Base-by-base conservation (phyloP, 2,888 invertebrate genomes). In the Molanna angustata region DNA sequence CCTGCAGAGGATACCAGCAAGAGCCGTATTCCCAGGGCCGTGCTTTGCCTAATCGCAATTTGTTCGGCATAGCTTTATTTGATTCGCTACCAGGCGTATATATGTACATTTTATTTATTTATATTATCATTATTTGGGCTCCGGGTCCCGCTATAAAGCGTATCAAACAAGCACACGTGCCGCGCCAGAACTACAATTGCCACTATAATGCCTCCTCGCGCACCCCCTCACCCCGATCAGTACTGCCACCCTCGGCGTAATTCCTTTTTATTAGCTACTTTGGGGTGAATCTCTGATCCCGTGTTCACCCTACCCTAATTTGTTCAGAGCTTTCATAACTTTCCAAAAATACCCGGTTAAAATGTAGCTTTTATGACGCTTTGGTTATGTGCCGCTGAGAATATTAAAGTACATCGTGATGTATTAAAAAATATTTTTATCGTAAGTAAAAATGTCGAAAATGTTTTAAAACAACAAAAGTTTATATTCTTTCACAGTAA, bases 211-310 rank as follows among this genome's bases (percentile, higher is more conserved):
- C 11, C 6, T 27, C 6, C 27, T 27, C 6, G 27, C 27, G 27
- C 27, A 7, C 27, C n/a, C n/a, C n/a, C n/a, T n/a, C n/a, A n/a
- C n/a, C n/a, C n/a, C n/a, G 4, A 27, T 27, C 6, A 4, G 11
- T 3, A n/a, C 41, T 18, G 17, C 14, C 50, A 33, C 55, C 42
- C 50, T 40, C 19, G n/a, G 31, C 37, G 47, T 48, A 50, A 48
- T 55, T 51, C 50, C 40, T 50, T 58, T 58, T 58, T 52, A 55
- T 55, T 55, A 52, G 43, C 52, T 48, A 47, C 47, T 52, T 56
- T 46, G 35, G 54, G 56, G 56, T 53, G 53, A 31, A 52, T 35
- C 42, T 18, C 19, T 35, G 44, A 51, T 52, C 44, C 40, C 47
- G 27, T 13, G 11, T 45, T 20, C 32, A 46, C 48, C 31, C 27